Percentiles rank a stretch among this genome's conserved stretches.
Evolutionary conservation across 2,113 vertebrate species (phyloP).

Genomic region (Pedetes capensis): DNA sequence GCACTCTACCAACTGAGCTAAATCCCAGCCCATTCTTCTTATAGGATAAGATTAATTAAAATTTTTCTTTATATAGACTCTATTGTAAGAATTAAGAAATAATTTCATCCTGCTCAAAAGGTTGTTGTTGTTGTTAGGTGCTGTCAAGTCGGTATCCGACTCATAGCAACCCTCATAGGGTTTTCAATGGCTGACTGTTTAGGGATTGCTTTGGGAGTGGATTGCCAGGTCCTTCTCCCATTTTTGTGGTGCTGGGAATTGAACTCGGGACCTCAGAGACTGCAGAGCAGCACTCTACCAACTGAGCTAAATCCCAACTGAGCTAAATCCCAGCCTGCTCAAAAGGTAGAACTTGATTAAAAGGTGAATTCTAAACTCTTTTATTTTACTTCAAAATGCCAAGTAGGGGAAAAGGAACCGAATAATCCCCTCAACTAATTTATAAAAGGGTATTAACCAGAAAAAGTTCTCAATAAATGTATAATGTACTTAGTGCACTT

Average conservation of each 20-base stretch:
- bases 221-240: no score
- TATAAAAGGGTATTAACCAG: not conserved
- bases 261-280: no score
- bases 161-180: no score
- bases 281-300: no score
- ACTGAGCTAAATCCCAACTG: no score
- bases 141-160: no score
- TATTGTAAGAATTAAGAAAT: conserved; percentile 32
- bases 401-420: not conserved
- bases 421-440: not conserved
- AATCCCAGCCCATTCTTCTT: no score
- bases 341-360: not conserved
- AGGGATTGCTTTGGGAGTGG: no score
- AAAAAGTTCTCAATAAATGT: not conserved
- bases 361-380: conserved; percentile 8
- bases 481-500: not conserved
- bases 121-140: no score
- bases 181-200: no score
- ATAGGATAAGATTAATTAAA: conserved; percentile 48
- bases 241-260: no score
- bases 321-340: not conserved
- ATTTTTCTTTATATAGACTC: not conserved
- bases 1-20: no score
- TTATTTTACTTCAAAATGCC: conserved; percentile 1
- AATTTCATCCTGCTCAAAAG: not conserved